Conservation (phyloP, 64 coral and sea anemone genomes). For the Pocillopora damicornis region DNA sequence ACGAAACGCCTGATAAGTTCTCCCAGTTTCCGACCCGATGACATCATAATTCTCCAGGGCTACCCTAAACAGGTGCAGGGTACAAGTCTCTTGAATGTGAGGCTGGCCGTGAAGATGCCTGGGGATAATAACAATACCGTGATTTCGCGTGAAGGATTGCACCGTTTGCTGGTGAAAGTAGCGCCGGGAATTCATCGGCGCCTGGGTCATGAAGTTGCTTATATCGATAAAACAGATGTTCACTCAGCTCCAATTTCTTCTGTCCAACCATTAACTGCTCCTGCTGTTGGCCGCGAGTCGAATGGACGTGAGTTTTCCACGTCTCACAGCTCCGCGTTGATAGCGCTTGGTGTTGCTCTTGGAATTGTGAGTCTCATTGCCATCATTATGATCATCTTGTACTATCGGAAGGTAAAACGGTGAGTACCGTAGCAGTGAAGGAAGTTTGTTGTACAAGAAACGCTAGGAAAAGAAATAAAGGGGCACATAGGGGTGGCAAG, state of each 20-base stretch:
- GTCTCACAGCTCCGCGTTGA: background rate
- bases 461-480: background rate
- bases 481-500: background rate
- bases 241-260: background rate
- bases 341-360: background rate
- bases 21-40: constrained; percentile 6
- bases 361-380: background rate
- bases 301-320: background rate
- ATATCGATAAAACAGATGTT: background rate
- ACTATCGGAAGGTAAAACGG: background rate
- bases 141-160: background rate
- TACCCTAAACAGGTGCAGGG: background rate
- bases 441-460: background rate
- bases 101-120: constrained; percentile 6
- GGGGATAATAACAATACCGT: background rate
- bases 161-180: background rate
- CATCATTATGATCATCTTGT: background rate
- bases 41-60: constrained; percentile 28
- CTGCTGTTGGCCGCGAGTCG: background rate
- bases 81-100: constrained; percentile 9
- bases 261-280: background rate
- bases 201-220: background rate
- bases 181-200: constrained; percentile 5
- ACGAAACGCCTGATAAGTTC: background rate
- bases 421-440: background rate